Evolutionary conservation across 1,140 invertebrate genomes (phyloP).

Genomic region (Drosophila rufa): DNA sequence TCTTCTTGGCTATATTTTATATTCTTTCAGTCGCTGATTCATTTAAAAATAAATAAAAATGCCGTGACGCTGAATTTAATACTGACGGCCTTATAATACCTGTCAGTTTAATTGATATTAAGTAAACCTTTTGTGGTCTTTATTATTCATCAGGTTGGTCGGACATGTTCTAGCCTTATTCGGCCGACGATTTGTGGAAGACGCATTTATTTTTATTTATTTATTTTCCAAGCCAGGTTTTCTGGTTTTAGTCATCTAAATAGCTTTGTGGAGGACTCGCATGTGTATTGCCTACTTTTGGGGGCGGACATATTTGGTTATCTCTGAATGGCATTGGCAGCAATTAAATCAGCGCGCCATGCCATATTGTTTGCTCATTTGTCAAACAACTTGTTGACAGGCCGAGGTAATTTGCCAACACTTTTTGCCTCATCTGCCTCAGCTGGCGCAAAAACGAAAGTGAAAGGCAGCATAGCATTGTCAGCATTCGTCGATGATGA

Average conservation of each 20-base stretch:
- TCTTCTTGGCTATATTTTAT: too few species aligned
- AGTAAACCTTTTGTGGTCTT: background rate
- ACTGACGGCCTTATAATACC: background rate
- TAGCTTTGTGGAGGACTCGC: background rate
- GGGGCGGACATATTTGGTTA: constrained; percentile 1
- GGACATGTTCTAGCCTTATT: background rate
- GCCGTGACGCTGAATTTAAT: too few species aligned
- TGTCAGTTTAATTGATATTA: background rate
- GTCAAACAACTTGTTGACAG: constrained; percentile 51
- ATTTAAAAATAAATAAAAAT: too few species aligned
- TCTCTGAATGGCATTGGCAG: constrained; percentile 5
- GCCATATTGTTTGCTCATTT: constrained; percentile 50
- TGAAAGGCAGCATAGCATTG: constrained; percentile 50
- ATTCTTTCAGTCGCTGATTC: too few species aligned
- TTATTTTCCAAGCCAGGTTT: background rate
- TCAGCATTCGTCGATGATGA: constrained; percentile 32
- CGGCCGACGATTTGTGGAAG: background rate
- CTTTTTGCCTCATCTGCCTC: constrained; percentile 12
- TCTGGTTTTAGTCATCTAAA: constrained; percentile 8
- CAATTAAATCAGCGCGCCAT: constrained; percentile 33
- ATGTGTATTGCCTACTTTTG: constrained; percentile 17
- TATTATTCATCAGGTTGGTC: background rate
- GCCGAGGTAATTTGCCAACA: constrained; percentile 43
- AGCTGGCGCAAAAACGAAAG: constrained; percentile 37
- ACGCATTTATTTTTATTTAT: background rate